A percentile compares a stretch with the other conserved stretches of the same genome.
Evolutionary conservation across 2,113 vertebrate genomes (phyloP).

Genomic region (Erythrocercus mccallii): DNA sequence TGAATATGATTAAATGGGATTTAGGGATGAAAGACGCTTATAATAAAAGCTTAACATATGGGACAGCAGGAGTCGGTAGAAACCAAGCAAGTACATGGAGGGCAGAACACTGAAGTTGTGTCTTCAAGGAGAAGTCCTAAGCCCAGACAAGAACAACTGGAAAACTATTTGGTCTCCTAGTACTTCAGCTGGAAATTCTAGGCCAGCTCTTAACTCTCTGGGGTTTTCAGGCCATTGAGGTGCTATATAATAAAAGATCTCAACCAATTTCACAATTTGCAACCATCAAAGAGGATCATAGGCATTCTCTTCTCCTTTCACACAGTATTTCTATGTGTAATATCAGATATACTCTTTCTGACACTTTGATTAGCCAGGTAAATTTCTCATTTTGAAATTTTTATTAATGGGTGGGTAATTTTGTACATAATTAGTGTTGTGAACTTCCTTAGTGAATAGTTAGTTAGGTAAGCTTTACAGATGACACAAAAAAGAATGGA

Average conservation of each 20-base stretch:
- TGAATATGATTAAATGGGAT: neutral
- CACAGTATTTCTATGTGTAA: neutral
- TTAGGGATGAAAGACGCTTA: neutral
- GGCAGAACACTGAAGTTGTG: neutral
- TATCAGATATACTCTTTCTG: neutral
- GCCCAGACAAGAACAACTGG: neutral
- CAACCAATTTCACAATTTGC: neutral
- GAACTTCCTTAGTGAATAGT: neutral
- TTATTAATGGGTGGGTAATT: neutral
- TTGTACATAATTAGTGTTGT: neutral
- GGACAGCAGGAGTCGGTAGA: neutral
- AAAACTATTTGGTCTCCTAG: neutral
- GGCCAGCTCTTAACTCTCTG: neutral
- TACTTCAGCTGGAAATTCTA: neutral
- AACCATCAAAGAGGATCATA: neutral
- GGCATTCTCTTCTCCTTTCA: neutral
- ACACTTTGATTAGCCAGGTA: neutral
- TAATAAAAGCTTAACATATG: neutral
- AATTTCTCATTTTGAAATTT: neutral
- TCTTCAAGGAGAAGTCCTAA: neutral
- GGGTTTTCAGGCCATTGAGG: neutral
- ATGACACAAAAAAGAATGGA: neutral
- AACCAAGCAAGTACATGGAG: accelerated
- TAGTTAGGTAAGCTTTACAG: neutral
- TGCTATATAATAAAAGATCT: neutral